These are phyloP conservation scores for Onychomys arenicola DNA, from an alignment of 2,797 vertebrate genomes.

Conservation along the genomic window DNA sequence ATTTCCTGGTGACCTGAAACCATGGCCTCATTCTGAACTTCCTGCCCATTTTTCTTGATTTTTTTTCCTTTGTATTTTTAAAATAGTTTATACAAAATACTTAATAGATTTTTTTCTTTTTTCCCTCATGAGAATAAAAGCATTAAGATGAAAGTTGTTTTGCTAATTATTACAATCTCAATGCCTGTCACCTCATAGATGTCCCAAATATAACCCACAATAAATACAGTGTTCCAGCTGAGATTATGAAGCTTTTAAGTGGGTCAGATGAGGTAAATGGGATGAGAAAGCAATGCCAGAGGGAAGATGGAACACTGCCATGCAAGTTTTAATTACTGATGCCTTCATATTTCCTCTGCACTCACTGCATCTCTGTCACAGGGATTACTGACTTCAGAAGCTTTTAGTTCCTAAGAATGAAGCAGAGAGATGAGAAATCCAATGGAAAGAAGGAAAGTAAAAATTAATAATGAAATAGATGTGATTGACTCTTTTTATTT, in stretches of 20 bases:
- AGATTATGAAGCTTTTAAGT: neutral
- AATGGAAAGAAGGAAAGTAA: neutral
- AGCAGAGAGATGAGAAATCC: neutral
- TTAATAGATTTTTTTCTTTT: neutral
- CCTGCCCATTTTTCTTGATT: neutral
- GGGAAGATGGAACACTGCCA: neutral
- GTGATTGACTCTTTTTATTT: neutral
- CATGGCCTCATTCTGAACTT: neutral
- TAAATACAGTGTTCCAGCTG: neutral
- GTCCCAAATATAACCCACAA: neutral
- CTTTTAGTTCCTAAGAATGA: neutral
- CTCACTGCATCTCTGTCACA: neutral
- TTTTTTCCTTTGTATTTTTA: neutral
- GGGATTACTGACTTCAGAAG: neutral
- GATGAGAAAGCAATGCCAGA: neutral
- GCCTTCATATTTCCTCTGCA: neutral
- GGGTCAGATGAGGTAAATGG: neutral
- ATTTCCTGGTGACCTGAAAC: neutral
- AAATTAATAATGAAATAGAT: neutral
- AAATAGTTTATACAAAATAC: neutral
- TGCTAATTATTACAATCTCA: neutral
- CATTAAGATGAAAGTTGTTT: neutral
- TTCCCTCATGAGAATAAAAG: slow-evolving; percentile 34
- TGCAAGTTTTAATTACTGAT: neutral
- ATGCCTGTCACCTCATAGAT: neutral